Conservation (phyloP, 2,797 vertebrate species). For the Scleropages formosus region DNA sequence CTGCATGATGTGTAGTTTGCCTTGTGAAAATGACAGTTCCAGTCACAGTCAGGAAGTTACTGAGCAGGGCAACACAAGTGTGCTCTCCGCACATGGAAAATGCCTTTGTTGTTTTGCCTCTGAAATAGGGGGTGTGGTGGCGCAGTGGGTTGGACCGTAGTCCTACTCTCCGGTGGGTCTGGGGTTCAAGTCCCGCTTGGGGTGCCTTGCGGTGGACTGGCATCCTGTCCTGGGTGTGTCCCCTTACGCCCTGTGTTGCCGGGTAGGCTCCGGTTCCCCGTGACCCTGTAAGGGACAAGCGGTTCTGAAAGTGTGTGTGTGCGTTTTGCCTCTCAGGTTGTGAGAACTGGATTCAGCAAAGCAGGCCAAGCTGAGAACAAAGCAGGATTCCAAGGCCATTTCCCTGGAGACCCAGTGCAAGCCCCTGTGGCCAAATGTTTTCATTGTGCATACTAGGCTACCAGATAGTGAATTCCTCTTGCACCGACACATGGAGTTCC, state of each 20-base stretch:
- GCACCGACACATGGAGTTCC: constrained; percentile 23
- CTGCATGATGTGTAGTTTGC: not conserved
- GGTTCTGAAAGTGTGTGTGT: too few species aligned
- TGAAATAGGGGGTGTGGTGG: too few species aligned
- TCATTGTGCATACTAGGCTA: constrained; percentile 22
- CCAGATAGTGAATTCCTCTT: not conserved
- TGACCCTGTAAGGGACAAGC: too few species aligned
- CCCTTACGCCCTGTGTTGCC: too few species aligned
- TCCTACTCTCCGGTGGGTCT: too few species aligned
- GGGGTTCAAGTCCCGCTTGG: too few species aligned
- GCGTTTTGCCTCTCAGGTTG: constrained; percentile 27
- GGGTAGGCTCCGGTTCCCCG: too few species aligned
- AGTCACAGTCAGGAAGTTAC: not conserved
- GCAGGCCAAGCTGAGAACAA: constrained; percentile 39
- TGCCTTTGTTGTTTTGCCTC: constrained; percentile 9
- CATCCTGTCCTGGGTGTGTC: too few species aligned
- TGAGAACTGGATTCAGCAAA: constrained; percentile 38
- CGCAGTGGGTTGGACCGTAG: too few species aligned
- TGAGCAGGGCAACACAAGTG: not conserved
- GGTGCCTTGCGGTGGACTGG: too few species aligned
- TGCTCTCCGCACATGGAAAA: constrained; percentile 24
- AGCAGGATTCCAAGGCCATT: constrained; percentile 29
- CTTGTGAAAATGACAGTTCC: not conserved
- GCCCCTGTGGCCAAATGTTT: constrained; percentile 36
- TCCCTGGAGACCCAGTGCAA: constrained; percentile 42